A percentile compares a stretch with the other conserved stretches of the same genome.
phyloP scores from a whole-genome alignment of 1,140 invertebrate species.

The Metopolophium dirhodum region DNA sequence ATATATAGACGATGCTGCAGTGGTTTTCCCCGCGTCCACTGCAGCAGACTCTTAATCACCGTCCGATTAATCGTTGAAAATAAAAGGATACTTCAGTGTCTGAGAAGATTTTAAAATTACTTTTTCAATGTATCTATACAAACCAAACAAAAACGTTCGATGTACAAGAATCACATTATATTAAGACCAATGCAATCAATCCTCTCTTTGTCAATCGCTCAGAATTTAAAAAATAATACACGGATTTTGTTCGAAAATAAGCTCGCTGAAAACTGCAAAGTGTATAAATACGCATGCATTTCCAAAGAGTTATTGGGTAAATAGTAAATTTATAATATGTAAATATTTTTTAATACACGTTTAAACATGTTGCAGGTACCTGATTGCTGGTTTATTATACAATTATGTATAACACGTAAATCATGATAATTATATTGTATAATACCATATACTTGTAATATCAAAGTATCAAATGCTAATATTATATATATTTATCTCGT shows the following conservation, averaged over 20 bases:
- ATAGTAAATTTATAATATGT: not conserved
- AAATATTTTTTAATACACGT: not conserved
- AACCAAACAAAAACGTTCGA: not conserved
- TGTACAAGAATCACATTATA: not conserved
- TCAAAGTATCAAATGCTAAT: no score
- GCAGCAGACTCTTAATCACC: not conserved
- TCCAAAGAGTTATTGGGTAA: not conserved
- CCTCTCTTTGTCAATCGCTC: not conserved
- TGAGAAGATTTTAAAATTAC: not conserved
- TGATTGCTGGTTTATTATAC: not conserved
- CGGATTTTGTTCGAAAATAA: not conserved
- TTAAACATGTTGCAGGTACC: not conserved
- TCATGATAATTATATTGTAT: no score
- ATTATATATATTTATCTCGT: no score
- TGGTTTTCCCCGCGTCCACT: not conserved
- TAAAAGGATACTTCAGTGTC: not conserved
- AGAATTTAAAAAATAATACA: not conserved
- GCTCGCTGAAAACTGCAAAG: not conserved
- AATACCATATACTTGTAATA: no score
- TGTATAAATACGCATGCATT: not conserved
- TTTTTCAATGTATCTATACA: not conserved
- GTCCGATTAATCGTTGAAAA: slow-evolving; percentile 6
- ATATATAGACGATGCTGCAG: not conserved
- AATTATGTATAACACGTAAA: not conserved
- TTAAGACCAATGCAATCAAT: not conserved